phyloP scores from a whole-genome alignment of 2,797 vertebrate genomes.

The Coluber constrictor region DNA sequence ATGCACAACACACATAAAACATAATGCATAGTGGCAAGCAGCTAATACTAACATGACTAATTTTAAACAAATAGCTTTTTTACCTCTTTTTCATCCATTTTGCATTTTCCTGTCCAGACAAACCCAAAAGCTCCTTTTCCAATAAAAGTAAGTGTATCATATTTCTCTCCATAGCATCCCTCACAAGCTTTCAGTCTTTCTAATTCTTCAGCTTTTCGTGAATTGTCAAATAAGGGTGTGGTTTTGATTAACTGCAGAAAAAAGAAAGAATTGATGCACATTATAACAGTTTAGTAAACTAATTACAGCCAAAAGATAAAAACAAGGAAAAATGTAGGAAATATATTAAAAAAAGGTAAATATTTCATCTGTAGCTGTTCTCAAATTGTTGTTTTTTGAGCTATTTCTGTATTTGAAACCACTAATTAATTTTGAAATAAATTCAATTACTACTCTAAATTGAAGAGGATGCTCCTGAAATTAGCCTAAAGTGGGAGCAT shows the following conservation, averaged over 20 bases:
- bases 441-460: not conserved
- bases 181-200: slow-evolving; percentile 83
- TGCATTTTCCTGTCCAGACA: slow-evolving; percentile 85
- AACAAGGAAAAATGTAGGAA: not conserved
- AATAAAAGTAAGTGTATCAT: slow-evolving; percentile 78
- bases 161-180: slow-evolving; percentile 83
- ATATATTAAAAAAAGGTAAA: not conserved
- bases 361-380: not conserved
- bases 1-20: not conserved
- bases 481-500: not conserved
- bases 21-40: not conserved
- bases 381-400: not conserved
- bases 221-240: slow-evolving; percentile 55
- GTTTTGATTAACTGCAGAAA: slow-evolving; percentile 44
- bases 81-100: slow-evolving; percentile 79
- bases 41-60: not conserved
- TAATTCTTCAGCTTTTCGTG: slow-evolving; percentile 69
- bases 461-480: not conserved
- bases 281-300: slow-evolving; percentile 3
- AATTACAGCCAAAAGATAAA: not conserved
- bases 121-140: slow-evolving; percentile 94
- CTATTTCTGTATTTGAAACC: not conserved
- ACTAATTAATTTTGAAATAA: not conserved
- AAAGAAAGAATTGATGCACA: not conserved
- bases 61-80: slow-evolving; percentile 1